phyloP scores from a whole-genome alignment of 2,113 vertebrate species.

The Motacilla tschutschensis region DNA sequence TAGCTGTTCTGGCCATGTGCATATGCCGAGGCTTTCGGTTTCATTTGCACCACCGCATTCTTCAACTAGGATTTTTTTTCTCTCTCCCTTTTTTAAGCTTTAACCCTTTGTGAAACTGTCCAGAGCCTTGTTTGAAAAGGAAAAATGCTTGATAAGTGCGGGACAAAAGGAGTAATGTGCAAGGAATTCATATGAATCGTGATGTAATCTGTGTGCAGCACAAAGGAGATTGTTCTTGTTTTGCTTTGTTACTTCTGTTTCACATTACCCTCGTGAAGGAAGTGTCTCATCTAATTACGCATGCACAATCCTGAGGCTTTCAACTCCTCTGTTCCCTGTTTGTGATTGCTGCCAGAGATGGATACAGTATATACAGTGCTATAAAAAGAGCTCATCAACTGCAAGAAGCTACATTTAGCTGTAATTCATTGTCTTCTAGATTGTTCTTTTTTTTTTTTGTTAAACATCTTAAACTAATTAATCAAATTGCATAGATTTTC shows the following conservation, averaged over 20 bases:
- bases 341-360: background rate
- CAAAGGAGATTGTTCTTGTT: slow-evolving; percentile 40
- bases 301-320: slow-evolving; percentile 25
- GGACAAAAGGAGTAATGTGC: background rate
- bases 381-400: background rate
- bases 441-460: background rate
- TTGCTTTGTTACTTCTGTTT: slow-evolving; percentile 45
- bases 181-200: background rate
- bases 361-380: background rate
- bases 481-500: background rate
- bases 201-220: slow-evolving; percentile 11
- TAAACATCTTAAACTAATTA: background rate
- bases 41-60: background rate
- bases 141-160: background rate
- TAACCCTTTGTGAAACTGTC: background rate
- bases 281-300: slow-evolving; percentile 38
- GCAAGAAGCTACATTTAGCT: slow-evolving; percentile 1
- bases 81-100: background rate
- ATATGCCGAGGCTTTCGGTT: background rate
- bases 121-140: background rate
- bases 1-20: background rate
- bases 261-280: slow-evolving; percentile 23
- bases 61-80: background rate
- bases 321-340: slow-evolving; percentile 10
- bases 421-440: background rate